Conservation (phyloP, 2,888 invertebrate species). For the Microchrysa polita region DNA sequence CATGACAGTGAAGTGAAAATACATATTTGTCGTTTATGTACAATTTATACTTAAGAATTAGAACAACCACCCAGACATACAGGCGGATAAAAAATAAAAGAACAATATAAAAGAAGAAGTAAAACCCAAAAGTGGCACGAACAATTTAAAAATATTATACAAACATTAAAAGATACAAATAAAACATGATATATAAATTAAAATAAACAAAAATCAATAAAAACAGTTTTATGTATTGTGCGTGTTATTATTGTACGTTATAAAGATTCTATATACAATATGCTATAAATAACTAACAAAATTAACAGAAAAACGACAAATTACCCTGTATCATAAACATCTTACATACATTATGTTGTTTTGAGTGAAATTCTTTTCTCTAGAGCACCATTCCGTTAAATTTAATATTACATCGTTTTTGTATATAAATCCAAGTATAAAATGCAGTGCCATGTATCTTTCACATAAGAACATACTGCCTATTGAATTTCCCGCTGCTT, state of each 20-base stretch:
- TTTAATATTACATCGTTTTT: constrained; percentile 28
- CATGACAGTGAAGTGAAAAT: constrained; percentile 6
- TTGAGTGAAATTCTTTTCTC: background rate
- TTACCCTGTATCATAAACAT: constrained; percentile 33
- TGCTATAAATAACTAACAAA: constrained; percentile 40
- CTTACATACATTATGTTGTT: background rate
- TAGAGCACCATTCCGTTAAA: constrained; percentile 19
- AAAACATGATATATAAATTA: constrained; percentile 46
- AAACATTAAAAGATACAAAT: constrained; percentile 38
- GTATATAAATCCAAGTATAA: background rate
- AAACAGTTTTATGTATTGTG: constrained; percentile 46
- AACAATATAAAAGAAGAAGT: constrained; percentile 11
- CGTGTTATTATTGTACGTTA: constrained; percentile 43
- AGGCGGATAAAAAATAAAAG: constrained; percentile 22
- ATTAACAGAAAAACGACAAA: constrained; percentile 9
- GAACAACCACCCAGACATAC: constrained; percentile 1
- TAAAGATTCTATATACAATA: constrained; percentile 48
- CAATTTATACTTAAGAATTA: constrained; percentile 37
- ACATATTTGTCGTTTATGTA: constrained; percentile 35
- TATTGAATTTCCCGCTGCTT: no score
- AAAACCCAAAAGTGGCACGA: constrained; percentile 51
- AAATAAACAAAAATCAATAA: constrained; percentile 43
- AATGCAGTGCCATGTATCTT: no score
- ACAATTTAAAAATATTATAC: constrained; percentile 47
- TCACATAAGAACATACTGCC: no score